phyloP scores from a whole-genome alignment of 2,888 invertebrate genomes.

The Molorchus minor region DNA sequence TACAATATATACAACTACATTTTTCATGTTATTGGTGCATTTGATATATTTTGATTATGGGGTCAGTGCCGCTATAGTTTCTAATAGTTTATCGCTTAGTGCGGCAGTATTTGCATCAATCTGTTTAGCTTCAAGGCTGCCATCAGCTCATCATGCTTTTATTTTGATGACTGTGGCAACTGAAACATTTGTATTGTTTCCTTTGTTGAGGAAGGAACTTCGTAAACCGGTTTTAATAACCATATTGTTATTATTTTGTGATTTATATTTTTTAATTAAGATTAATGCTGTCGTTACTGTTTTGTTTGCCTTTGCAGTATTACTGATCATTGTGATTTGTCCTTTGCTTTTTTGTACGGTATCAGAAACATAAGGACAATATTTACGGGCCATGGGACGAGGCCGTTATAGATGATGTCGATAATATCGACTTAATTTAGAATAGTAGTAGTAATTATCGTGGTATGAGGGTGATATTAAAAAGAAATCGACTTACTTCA shows the following conservation, averaged over 20 bases:
- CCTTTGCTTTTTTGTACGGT: slow-evolving; percentile 79
- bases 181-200: slow-evolving; percentile 88
- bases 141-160: slow-evolving; percentile 87
- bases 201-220: slow-evolving; percentile 75
- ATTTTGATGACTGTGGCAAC: slow-evolving; percentile 89
- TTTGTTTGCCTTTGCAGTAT: slow-evolving; percentile 69
- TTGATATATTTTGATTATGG: slow-evolving; percentile 94
- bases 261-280: slow-evolving; percentile 65
- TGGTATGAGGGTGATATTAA: no score
- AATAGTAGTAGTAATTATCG: no score
- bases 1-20: slow-evolving; percentile 94
- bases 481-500: no score
- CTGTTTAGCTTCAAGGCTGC: slow-evolving; percentile 91
- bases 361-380: slow-evolving; percentile 86
- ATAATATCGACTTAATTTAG: slow-evolving; percentile 58
- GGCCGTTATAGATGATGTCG: slow-evolving; percentile 77
- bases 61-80: slow-evolving; percentile 85
- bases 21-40: slow-evolving; percentile 87
- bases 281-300: slow-evolving; percentile 69
- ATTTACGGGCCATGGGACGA: slow-evolving; percentile 99
- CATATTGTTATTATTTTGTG: slow-evolving; percentile 65
- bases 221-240: slow-evolving; percentile 67
- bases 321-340: slow-evolving; percentile 76
- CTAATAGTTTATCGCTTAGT: slow-evolving; percentile 90
- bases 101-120: slow-evolving; percentile 95